Base-by-base conservation (phyloP, 2,113 vertebrate genomes). In the Phalacrocorax brasilianus region DNA sequence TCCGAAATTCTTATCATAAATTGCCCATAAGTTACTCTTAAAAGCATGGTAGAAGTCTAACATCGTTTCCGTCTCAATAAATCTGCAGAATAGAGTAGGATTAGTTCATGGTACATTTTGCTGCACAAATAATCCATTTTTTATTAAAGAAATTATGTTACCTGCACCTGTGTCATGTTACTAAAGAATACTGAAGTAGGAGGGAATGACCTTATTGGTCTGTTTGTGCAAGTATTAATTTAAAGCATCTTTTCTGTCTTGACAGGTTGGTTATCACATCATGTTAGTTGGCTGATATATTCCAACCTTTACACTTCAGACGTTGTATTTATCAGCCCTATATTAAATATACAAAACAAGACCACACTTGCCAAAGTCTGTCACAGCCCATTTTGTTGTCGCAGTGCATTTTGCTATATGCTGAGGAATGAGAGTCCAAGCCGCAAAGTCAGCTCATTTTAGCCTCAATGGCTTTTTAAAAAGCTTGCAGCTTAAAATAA, bases 381-480 rank as follows among this genome's bases (percentile, higher is more conserved):
- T 95, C 97, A 91, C 87, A 89, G 77, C 66, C 94, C 59, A 96
- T 97, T 97, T 96, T 97, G 88, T 88, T 95, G 95, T 96, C 68
- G 74, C 74, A 73, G 74, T 15, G 44, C 56, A 10, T 97, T 97
- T 94, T 95, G 85, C 88, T 93, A 1, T 52, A 13, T 38, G 80
- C 85, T 81, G 71, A 88, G 61, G 85, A 96, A 68, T 83, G 93
- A 95, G 76, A 95, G 93, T 23, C 95, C 95, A 96, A 94, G 94
- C 96, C 91, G 8, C 96, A 93, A 72, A 93, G 62, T 56, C 10
- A 0, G 38, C 63, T 95, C 30, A 1, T 75, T 96, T 95, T 42
- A 89, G 71, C 74, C 88, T 85, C 78, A 62, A 32, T 9, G n/a
- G 83, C 52, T 93, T 73, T 89, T 82, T 44, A 62, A 81, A 96